phyloP scores from a whole-genome alignment of 2,113 vertebrate species.

The Peromyscus maniculatus region DNA sequence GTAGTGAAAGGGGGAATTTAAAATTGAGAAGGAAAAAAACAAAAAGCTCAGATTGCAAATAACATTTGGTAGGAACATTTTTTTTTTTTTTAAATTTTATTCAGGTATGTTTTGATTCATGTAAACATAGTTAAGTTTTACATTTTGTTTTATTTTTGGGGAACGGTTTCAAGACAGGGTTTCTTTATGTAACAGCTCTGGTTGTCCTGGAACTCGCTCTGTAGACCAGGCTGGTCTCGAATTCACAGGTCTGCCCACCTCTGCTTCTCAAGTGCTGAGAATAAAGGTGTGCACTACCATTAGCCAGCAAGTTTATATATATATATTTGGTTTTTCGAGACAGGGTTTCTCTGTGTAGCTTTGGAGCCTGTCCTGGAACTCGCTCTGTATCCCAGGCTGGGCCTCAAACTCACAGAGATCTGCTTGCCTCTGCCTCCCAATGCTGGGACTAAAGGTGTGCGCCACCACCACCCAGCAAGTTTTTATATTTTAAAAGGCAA shows the following conservation, averaged over 20 bases:
- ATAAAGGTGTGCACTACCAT: neutral
- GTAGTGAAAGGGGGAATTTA: neutral
- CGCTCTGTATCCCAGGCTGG: neutral
- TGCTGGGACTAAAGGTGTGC: neutral
- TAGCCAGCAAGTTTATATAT: neutral
- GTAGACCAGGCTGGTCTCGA: neutral
- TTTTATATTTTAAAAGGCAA: neutral
- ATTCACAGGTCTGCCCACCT: neutral
- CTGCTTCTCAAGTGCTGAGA: neutral
- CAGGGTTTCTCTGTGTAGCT: neutral
- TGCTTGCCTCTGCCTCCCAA: neutral
- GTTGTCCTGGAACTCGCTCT: neutral
- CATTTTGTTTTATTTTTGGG: neutral
- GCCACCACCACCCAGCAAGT: neutral
- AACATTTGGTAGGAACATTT: neutral
- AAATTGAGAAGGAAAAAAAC: neutral
- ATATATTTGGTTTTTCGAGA: neutral
- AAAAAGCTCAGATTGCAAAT: neutral
- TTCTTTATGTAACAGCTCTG: neutral
- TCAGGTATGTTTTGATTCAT: conserved; percentile 27
- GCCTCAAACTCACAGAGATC: neutral
- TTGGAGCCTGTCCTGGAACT: neutral
- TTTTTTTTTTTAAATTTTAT: neutral
- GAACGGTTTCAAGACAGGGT: neutral
- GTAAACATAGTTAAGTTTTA: neutral